Evolutionary conservation across 2,888 invertebrate genomes (phyloP).

Genomic region (Patella depressa): DNA sequence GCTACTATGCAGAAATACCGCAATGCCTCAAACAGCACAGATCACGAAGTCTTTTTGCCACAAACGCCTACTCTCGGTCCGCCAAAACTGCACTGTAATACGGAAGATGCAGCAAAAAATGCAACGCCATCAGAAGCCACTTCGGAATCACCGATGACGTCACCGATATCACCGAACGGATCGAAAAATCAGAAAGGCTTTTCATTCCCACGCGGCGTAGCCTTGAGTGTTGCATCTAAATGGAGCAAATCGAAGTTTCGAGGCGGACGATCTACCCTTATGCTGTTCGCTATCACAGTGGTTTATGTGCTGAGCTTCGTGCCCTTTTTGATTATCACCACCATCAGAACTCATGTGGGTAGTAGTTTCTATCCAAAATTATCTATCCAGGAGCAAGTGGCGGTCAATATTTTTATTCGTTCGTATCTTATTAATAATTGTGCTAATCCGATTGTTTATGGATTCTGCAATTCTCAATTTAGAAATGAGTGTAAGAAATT

Average conservation of each 20-base stretch:
- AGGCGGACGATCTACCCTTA: conserved; percentile 34
- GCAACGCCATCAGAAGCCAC: neutral
- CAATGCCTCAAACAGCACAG: neutral
- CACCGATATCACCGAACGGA: neutral
- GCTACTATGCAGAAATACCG: conserved; percentile 23
- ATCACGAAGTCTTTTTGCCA: neutral
- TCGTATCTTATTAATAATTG: conserved; percentile 47
- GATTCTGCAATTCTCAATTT: conserved; percentile 42
- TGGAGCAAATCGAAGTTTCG: conserved; percentile 10
- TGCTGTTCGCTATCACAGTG: conserved; percentile 44
- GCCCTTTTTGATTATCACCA: conserved; percentile 44
- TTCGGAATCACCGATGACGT: neutral
- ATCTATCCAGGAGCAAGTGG: conserved; percentile 26
- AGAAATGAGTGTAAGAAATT: conserved; percentile 29
- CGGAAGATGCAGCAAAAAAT: neutral
- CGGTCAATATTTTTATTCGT: conserved; percentile 40
- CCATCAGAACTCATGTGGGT: conserved; percentile 32
- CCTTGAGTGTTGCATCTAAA: neutral
- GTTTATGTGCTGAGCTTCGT: conserved; percentile 43
- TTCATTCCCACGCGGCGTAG: neutral
- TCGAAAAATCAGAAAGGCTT: neutral
- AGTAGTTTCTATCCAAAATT: conserved; percentile 33
- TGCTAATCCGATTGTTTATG: conserved; percentile 46
- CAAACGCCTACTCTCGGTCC: neutral
- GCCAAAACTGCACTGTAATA: neutral